These are phyloP conservation scores for Pasiphila rectangulata DNA, from an alignment of 2,888 invertebrate genomes.

Conservation along the genomic window DNA sequence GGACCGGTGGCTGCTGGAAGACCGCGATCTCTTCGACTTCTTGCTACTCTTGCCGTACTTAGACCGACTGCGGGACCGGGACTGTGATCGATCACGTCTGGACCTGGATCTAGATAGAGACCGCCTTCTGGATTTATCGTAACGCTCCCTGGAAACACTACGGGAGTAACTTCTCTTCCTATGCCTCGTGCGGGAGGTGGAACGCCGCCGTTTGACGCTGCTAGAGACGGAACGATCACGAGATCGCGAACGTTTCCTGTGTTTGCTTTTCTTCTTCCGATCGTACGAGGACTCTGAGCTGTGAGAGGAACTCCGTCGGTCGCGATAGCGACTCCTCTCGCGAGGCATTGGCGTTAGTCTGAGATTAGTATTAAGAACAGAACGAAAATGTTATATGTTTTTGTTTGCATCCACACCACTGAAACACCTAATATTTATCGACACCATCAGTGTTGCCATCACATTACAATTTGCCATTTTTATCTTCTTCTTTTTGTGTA, in stretches of 20 bases:
- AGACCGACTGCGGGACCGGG: slow-evolving; percentile 58
- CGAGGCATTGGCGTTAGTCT: slow-evolving; percentile 57
- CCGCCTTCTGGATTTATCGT: slow-evolving; percentile 62
- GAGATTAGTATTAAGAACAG: too few relatives aligned
- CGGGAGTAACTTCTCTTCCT: slow-evolving; percentile 64
- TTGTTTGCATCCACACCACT: too few relatives aligned
- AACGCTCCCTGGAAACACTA: slow-evolving; percentile 66
- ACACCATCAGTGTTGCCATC: too few relatives aligned
- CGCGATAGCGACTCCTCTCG: slow-evolving; percentile 67
- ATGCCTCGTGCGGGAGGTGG: slow-evolving; percentile 57
- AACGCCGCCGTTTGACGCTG: slow-evolving; percentile 57
- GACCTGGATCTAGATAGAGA: slow-evolving; percentile 53
- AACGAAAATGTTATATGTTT: too few relatives aligned
- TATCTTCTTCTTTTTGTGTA: too few relatives aligned
- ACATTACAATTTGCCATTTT: too few relatives aligned
- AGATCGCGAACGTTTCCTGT: slow-evolving; percentile 64
- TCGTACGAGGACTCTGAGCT: slow-evolving; percentile 73
- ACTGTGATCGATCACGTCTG: slow-evolving; percentile 33
- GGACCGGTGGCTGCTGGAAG: slow-evolving; percentile 61
- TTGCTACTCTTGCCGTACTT: slow-evolving; percentile 54
- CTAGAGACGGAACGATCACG: slow-evolving; percentile 64
- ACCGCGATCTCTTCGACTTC: slow-evolving; percentile 57
- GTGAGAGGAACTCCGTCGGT: slow-evolving; percentile 64
- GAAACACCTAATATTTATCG: too few relatives aligned
- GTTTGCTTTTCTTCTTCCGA: slow-evolving; percentile 66